Evolutionary conservation across 2,797 vertebrate genomes (phyloP).

Genomic region (Danio jaintianensis): DNA sequence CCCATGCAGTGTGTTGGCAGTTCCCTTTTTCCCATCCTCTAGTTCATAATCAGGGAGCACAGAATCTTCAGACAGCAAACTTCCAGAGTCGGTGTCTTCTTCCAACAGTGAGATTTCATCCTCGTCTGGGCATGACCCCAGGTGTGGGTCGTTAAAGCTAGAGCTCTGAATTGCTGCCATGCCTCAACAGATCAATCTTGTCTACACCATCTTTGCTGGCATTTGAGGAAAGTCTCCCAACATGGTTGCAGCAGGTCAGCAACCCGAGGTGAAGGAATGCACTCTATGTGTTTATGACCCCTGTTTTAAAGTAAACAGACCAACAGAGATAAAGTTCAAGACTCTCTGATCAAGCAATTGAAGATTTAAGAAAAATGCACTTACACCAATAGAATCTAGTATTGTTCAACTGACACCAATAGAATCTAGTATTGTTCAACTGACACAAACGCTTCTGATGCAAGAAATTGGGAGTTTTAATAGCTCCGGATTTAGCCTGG

Average conservation of each 20-base stretch:
- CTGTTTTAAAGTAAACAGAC: constrained; percentile 22
- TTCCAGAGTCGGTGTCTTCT: constrained; percentile 70
- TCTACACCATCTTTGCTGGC: constrained; percentile 25
- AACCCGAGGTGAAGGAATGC: neutral
- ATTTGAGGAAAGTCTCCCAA: constrained; percentile 8
- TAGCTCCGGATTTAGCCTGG: constrained; percentile 12
- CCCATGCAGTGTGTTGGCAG: constrained; percentile 74
- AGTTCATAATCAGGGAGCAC: constrained; percentile 73
- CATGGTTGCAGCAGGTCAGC: constrained; percentile 4
- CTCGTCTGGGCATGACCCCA: constrained; percentile 69
- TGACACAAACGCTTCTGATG: constrained; percentile 27
- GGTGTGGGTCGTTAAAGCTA: constrained; percentile 71
- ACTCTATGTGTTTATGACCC: constrained; percentile 2
- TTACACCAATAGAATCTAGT: neutral
- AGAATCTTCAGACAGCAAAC: constrained; percentile 80
- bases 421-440: neutral
- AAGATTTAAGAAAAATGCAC: neutral
- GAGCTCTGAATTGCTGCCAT: constrained; percentile 70
- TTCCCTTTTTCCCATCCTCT: constrained; percentile 10
- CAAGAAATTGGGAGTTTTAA: constrained; percentile 39
- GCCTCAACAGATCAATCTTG: constrained; percentile 20
- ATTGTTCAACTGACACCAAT: neutral
- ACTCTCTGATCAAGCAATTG: neutral
- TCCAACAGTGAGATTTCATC: constrained; percentile 57
- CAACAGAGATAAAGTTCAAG: constrained; percentile 9